Base-by-base conservation (phyloP, 2,113 vertebrate genomes). In the Labeo catla region DNA sequence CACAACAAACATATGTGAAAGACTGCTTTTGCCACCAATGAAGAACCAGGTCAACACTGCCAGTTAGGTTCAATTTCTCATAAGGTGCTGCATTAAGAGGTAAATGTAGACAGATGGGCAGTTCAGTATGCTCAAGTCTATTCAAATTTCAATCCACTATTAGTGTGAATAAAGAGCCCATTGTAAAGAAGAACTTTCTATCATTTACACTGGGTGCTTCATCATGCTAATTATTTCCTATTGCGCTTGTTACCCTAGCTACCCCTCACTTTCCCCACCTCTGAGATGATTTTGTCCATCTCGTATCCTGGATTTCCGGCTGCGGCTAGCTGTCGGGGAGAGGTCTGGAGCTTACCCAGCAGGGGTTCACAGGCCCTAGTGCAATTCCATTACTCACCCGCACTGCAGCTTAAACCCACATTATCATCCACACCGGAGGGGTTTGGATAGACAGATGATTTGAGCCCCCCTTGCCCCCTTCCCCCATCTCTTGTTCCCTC, bases 371-470 rank as follows among this genome's bases (percentile, higher is more conserved):
- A 74, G 84, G 77, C 28, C 28, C 15, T 83, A 83, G 45, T 82
- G 34, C 92, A 93, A 91, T 92, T 89, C 91, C 86, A 92, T 93
- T 93, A 91, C 88, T 91, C 90, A 91, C 91, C 91, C 87, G 72
- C 90, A 89, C 88, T 9, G 88, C 89, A 86, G 89, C 92, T 94
- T 94, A 91, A 91, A 90, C 87, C 87, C 88, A 92, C 86, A 92
- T 93, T 89, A 93, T 94, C 87, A 84, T 93, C 87, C 81, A 87
- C 91, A 89, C 90, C 79, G 84, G 83, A 80, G 73, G 76, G 82
- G 85, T 59, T 57, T 89, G 73, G 61, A 84, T 85, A 90, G 92
- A 91, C 89, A 78, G 85, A 92, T 92, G 91, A 94, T 90, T 90
- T 86, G 86, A 89, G 80, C 52, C 87, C 65, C 76, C 81, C 82